Evolutionary conservation across 2,888 invertebrate genomes (phyloP).

Genomic region (Coronaproctus castanopsis): DNA sequence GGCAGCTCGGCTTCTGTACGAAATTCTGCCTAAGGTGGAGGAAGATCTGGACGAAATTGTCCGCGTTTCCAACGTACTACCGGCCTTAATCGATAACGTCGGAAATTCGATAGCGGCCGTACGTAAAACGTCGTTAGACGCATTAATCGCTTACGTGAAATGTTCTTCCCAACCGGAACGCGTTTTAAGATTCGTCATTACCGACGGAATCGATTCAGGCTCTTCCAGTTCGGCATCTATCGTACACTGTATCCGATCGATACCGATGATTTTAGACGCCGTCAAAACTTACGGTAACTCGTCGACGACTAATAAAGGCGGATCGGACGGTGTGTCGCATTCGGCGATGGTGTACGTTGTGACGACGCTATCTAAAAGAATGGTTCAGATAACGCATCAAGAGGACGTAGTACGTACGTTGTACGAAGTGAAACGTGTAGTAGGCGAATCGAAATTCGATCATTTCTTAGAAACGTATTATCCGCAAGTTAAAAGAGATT

Average conservation of each 20-base stretch:
- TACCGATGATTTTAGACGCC: conserved; percentile 19
- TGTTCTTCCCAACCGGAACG: conserved; percentile 46
- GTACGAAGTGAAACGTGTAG: conserved; percentile 43
- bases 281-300: conserved; percentile 9
- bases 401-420: conserved; percentile 46
- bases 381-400: conserved; percentile 33
- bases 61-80: conserved; percentile 27
- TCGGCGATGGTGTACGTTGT: conserved; percentile 25
- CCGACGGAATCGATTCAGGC: conserved; percentile 44
- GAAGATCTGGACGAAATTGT: conserved; percentile 37
- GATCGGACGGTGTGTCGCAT: conserved; percentile 16
- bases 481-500: conserved; percentile 32
- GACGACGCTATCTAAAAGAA: conserved; percentile 27
- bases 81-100: conserved; percentile 53
- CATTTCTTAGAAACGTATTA: conserved; percentile 29
- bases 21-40: conserved; percentile 49
- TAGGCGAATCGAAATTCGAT: conserved; percentile 38
- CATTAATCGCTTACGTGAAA: conserved; percentile 47
- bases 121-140: conserved; percentile 56
- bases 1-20: conserved; percentile 54
- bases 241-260: neutral
- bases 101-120: conserved; percentile 63
- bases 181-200: conserved; percentile 41
- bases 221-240: conserved; percentile 27
- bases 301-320: too few relatives aligned